These are phyloP conservation scores for Peromyscus nudipes DNA, from an alignment of 2,797 vertebrate genomes.

Conservation along the genomic window DNA sequence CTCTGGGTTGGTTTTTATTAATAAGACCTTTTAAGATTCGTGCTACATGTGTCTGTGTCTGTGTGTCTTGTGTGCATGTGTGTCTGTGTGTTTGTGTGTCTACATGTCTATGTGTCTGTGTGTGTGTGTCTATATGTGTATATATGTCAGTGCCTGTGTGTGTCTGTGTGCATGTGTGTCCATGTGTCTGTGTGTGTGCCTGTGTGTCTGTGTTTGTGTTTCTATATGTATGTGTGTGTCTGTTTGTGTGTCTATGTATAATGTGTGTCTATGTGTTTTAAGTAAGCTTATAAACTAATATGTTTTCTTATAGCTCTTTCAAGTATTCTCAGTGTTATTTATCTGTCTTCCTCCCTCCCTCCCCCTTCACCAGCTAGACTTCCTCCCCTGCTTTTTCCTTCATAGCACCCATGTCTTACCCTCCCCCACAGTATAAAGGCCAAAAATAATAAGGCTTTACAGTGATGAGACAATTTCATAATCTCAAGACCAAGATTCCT, in stretches of 20 bases:
- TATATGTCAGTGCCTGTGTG: too few relatives aligned
- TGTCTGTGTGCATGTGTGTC: too few relatives aligned
- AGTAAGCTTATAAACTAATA: neutral
- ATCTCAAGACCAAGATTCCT: neutral
- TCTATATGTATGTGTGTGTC: neutral
- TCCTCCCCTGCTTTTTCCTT: neutral
- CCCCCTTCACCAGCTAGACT: neutral
- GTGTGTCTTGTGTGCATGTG: neutral
- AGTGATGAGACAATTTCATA: neutral
- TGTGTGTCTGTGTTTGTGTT: too few relatives aligned
- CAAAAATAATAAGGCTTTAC: neutral
- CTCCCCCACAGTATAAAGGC: neutral
- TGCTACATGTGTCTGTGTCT: neutral
- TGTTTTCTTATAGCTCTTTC: neutral
- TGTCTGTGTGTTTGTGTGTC: neutral
- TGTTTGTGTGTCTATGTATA: neutral
- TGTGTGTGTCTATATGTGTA: too few relatives aligned
- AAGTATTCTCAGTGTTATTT: neutral
- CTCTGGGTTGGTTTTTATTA: too few relatives aligned
- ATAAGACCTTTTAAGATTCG: too few relatives aligned
- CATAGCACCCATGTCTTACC: neutral
- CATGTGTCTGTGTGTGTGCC: too few relatives aligned
- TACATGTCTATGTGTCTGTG: too few relatives aligned
- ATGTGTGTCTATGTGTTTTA: neutral
- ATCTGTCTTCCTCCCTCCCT: neutral